Conservation (phyloP, 2,113 vertebrate species). For the Cochlearius cochlearius region DNA sequence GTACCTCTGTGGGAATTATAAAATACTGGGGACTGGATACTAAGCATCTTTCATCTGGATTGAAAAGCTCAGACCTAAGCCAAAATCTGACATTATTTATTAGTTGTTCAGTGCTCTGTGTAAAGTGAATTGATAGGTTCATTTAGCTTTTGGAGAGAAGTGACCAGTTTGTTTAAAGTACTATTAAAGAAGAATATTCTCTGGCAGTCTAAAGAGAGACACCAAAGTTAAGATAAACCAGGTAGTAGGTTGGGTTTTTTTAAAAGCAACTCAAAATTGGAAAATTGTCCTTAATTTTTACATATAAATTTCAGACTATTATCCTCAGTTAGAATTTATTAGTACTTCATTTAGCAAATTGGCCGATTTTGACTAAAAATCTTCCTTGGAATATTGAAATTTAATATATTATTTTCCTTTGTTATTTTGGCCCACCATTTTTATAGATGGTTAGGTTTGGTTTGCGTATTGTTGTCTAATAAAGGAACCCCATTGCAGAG, state of each 20-base stretch:
- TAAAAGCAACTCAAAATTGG: background rate
- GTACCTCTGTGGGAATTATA: accelerated
- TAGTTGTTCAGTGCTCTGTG: background rate
- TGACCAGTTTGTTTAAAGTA: background rate
- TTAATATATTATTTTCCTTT: background rate
- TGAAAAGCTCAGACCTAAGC: background rate
- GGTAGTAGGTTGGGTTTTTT: background rate
- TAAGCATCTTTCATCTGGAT: background rate
- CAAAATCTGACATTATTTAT: background rate
- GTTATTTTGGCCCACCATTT: background rate
- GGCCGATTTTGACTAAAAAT: background rate
- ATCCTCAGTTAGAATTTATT: background rate
- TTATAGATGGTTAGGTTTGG: background rate
- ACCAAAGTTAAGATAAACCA: background rate
- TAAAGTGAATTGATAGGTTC: background rate
- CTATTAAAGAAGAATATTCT: background rate
- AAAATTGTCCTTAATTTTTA: background rate
- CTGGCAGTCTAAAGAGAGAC: background rate
- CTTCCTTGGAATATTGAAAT: background rate
- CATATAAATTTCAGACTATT: background rate
- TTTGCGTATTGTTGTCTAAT: background rate
- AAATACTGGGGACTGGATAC: background rate
- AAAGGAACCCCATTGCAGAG: background rate
- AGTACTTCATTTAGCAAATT: background rate
- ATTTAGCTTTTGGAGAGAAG: background rate